A percentile compares a stretch with the other conserved stretches of the same genome.
Evolutionary conservation across 2,797 vertebrate genomes (phyloP).

Genomic region (Neosilurus mollespiculum): DNA sequence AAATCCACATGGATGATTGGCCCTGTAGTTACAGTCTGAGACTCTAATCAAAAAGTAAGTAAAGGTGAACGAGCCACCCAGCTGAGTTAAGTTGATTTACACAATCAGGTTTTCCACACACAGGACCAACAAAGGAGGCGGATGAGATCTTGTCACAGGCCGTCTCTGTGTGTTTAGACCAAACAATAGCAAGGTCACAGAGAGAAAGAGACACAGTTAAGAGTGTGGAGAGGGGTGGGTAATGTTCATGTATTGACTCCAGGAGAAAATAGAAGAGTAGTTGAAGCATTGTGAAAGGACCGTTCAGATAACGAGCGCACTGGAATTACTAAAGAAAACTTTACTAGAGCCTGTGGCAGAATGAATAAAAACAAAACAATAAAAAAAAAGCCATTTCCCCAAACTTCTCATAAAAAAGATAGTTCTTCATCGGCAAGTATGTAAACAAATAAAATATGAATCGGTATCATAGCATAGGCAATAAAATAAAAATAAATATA

Average conservation of each 20-base stretch:
- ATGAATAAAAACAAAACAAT: background rate
- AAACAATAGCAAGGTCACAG: conserved; percentile 30
- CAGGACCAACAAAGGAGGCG: conserved; percentile 27
- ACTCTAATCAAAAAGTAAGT: background rate
- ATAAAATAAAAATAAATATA: background rate
- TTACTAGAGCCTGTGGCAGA: background rate
- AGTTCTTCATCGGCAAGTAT: background rate
- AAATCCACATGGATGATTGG: background rate
- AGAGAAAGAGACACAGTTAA: conserved; percentile 32
- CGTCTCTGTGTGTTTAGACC: conserved; percentile 15
- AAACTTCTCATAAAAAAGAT: background rate
- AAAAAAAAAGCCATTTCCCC: background rate
- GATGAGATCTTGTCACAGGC: background rate
- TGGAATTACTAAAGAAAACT: background rate
- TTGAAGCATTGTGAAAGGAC: conserved; percentile 10
- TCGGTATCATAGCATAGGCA: background rate
- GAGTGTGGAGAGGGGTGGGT: background rate
- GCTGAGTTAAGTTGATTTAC: conserved; percentile 3
- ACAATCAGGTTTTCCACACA: conserved; percentile 19
- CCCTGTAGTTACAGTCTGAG: background rate
- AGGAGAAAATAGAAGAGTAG: conserved; percentile 1
- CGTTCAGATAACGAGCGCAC: background rate
- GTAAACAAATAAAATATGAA: background rate
- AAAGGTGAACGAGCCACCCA: conserved; percentile 1
- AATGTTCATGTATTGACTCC: conserved; percentile 17